Base-by-base conservation (phyloP, 2,113 vertebrate genomes). In the Heterocephalus glaber region DNA sequence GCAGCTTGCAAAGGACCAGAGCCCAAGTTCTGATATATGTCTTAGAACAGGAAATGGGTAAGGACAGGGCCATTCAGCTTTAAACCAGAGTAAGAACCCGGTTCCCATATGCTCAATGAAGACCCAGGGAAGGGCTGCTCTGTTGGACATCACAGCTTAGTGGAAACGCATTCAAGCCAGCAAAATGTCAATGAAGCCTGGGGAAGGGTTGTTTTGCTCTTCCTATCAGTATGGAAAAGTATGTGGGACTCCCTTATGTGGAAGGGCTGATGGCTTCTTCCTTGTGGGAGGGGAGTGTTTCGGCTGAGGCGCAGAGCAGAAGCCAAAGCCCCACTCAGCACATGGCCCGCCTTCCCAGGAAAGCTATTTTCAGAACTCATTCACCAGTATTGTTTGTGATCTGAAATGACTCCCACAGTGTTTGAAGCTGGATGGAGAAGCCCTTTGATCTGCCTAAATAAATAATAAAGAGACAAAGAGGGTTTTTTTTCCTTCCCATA, bases 391-490 rank as follows among this genome's bases (percentile, higher is more conserved):
- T 98, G 98, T 98, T 98, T 97, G 96, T 97, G 97, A 98, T 98
- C 97, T 98, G 98, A 98, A 98, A 98, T 98, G 98, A 98, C 98
- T 98, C 98, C 97, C 97, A 97, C 96, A 97, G 98, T 98, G 98
- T 98, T 98, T 98, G 97, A 98, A 98, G 97, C 98, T 98, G 95
- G 98, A 95, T 98, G 96, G 98, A 98, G 98, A 98, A 98, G 97
- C 97, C 95, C 97, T 98, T 99, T 98, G 98, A 98, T 98, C 98
- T 98, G 94, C 85, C 98, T 98, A 98, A 98, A 98, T 98, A 99
- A 98, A 98, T 98, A 98, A 98, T 97, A 98, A 98, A 96, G 97
- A 97, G 96, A 97, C 96, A 97, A 98, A 97, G 97, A 97, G 86
- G 52, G 19, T 81, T 90, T 86, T 86, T 86, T 95, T 63, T 20